Evolutionary conservation across 2,888 invertebrate species (phyloP).

Genomic region (Patella pellucida): DNA sequence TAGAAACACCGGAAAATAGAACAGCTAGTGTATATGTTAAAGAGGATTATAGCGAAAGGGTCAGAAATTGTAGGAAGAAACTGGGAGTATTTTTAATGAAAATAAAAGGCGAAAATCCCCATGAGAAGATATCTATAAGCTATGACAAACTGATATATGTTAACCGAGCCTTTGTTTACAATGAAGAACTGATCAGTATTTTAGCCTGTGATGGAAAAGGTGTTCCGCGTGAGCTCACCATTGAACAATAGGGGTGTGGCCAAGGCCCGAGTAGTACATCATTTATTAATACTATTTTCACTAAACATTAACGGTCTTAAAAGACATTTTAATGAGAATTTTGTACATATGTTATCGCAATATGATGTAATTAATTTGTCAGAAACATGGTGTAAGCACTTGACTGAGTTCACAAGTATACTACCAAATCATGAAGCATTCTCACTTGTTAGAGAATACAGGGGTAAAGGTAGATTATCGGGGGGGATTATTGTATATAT

Average conservation of each 20-base stretch:
- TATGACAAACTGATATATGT: not conserved
- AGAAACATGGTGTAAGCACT: constrained; percentile 5
- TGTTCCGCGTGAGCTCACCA: not conserved
- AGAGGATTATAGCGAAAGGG: no score
- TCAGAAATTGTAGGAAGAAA: no score
- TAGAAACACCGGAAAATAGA: no score
- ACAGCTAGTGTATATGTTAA: no score
- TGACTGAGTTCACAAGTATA: not conserved
- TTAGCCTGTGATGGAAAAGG: not conserved
- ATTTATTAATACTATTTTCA: not conserved
- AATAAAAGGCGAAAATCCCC: no score
- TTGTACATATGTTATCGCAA: constrained; percentile 6
- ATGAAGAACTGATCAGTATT: not conserved
- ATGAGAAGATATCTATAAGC: constrained; percentile 6
- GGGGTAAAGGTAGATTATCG: not conserved
- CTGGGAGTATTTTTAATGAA: no score
- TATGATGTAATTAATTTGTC: not conserved
- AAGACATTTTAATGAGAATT: not conserved
- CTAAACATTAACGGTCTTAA: not conserved
- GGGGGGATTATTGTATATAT: no score
- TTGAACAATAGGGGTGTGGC: constrained; percentile 11
- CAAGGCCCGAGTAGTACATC: not conserved
- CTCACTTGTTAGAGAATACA: not conserved
- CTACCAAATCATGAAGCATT: not conserved
- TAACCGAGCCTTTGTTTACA: not conserved